Evolutionary conservation across 2,113 vertebrate genomes (phyloP).

Genomic region (Austrofundulus limnaeus): DNA sequence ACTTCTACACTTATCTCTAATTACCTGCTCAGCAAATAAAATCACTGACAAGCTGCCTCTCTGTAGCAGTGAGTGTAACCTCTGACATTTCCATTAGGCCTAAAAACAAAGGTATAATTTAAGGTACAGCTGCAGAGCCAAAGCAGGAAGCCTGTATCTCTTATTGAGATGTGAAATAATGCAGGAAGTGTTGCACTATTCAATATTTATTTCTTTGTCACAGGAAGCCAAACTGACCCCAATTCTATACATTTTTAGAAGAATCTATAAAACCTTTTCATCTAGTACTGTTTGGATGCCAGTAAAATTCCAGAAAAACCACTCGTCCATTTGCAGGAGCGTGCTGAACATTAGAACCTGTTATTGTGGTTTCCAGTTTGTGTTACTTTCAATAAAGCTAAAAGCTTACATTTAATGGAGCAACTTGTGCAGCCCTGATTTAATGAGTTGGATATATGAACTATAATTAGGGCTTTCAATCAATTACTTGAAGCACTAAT

Average conservation of each 20-base stretch:
- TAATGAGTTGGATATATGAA: too few relatives aligned
- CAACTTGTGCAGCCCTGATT: neutral
- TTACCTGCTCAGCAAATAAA: too few relatives aligned
- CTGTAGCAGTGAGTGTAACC: too few relatives aligned
- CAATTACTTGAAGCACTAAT: neutral
- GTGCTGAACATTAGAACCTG: neutral
- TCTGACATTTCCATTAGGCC: too few relatives aligned
- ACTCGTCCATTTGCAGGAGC: neutral
- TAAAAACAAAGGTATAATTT: too few relatives aligned
- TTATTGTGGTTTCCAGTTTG: neutral
- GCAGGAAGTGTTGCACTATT: neutral
- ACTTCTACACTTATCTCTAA: too few relatives aligned
- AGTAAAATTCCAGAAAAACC: neutral
- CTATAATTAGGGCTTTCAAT: neutral
- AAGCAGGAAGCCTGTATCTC: too few relatives aligned
- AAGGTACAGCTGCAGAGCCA: too few relatives aligned
- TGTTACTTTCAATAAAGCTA: neutral
- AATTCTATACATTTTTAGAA: neutral
- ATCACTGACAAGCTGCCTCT: too few relatives aligned
- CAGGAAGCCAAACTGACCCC: neutral
- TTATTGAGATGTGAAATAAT: too few relatives aligned
- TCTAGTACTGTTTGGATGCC: too few relatives aligned
- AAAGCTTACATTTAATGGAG: neutral
- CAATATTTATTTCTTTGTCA: slow-evolving; percentile 19
- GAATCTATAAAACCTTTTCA: neutral